Percentiles rank a stretch among this genome's conserved stretches.
phyloP scores from a whole-genome alignment of 1,140 invertebrate species.

The Drosophila orosa region DNA sequence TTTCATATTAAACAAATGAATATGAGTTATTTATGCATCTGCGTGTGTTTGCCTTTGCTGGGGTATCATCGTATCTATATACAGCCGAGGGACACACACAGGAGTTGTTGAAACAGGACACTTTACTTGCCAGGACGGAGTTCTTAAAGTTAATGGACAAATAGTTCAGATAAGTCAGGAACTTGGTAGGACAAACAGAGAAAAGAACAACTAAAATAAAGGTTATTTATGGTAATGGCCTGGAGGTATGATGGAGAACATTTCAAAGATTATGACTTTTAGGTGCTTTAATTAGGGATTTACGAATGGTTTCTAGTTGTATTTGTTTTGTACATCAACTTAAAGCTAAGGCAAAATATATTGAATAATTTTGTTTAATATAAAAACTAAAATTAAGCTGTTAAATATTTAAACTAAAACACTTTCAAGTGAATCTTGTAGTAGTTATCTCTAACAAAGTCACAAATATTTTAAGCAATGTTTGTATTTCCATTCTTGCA shows the following conservation, averaged over 20 bases:
- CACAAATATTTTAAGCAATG: not conserved
- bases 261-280: not conserved
- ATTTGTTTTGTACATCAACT: not conserved
- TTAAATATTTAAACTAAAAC: not conserved
- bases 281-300: not conserved
- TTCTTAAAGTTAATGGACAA: conserved; percentile 49
- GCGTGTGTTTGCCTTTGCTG: conserved; percentile 42
- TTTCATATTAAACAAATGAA: conserved; percentile 45
- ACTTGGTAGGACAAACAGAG: not conserved
- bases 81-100: conserved; percentile 36
- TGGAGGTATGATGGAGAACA: not conserved
- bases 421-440: not conserved
- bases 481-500: conserved; percentile 9
- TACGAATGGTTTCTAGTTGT: not conserved
- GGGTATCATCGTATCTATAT: conserved; percentile 33
- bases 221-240: not conserved
- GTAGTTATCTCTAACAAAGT: not conserved
- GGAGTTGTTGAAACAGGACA: conserved; percentile 66
- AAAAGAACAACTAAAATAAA: conserved; percentile 1
- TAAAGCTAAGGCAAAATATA: not conserved
- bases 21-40: conserved; percentile 54
- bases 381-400: not conserved
- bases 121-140: conserved; percentile 52
- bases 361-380: no score
- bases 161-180: conserved; percentile 28